Conservation (phyloP, 2,888 invertebrate genomes). For the Hirtodrosophila alboralis region DNA sequence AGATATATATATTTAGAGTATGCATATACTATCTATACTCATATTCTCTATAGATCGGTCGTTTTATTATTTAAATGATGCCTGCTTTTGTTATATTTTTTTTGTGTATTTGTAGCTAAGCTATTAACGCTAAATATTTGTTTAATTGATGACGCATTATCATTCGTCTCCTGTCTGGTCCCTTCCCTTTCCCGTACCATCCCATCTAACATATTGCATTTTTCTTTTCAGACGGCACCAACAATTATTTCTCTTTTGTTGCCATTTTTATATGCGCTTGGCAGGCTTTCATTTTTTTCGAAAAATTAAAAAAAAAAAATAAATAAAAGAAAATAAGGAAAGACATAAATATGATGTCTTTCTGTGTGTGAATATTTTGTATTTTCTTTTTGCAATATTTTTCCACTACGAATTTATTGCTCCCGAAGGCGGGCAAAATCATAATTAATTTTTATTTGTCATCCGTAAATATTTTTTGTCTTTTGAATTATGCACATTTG, state of each 20-base stretch:
- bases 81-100: slow-evolving; percentile 23
- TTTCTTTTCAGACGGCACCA: slow-evolving; percentile 78
- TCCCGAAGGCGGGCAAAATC: slow-evolving; percentile 60
- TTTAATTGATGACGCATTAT: slow-evolving; percentile 76
- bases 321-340: slow-evolving; percentile 28
- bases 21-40: too few species aligned
- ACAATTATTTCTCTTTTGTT: slow-evolving; percentile 65
- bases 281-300: slow-evolving; percentile 39
- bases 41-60: slow-evolving; percentile 17
- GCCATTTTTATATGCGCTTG: slow-evolving; percentile 56
- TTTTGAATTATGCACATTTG: slow-evolving; percentile 62
- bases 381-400: slow-evolving; percentile 43
- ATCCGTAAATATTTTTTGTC: slow-evolving; percentile 47
- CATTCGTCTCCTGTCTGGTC: slow-evolving; percentile 13
- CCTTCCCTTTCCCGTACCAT: too few species aligned
- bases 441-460: slow-evolving; percentile 73
- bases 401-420: slow-evolving; percentile 63
- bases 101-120: slow-evolving; percentile 19
- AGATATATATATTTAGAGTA: slow-evolving; percentile 1
- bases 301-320: slow-evolving; percentile 2
- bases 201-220: too few species aligned
- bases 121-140: slow-evolving; percentile 75
- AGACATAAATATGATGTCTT: slow-evolving; percentile 28
- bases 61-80: slow-evolving; percentile 63
- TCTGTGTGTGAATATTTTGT: slow-evolving; percentile 2